phyloP scores from a whole-genome alignment of 2,888 invertebrate genomes.

The Tuta absoluta region DNA sequence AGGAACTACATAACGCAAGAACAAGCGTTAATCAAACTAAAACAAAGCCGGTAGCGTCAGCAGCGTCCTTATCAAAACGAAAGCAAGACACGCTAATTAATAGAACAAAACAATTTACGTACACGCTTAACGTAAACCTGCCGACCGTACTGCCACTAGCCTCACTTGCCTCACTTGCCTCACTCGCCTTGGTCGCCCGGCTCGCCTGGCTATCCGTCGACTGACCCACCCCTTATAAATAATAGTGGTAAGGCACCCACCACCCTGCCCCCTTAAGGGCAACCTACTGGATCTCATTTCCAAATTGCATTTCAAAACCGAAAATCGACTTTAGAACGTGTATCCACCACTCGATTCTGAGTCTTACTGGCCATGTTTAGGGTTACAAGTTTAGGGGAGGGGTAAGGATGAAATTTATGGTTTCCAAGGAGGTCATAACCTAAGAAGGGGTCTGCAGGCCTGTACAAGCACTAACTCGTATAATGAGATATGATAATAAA shows the following conservation, averaged over 20 bases:
- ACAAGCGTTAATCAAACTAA: slow-evolving; percentile 17
- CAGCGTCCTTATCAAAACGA: slow-evolving; percentile 21
- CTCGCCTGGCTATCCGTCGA: slow-evolving; percentile 57
- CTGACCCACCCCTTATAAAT: slow-evolving; percentile 81
- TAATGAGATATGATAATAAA: slow-evolving; percentile 82
- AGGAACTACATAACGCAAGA: background rate
- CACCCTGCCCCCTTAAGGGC: slow-evolving; percentile 70
- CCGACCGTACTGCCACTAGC: slow-evolving; percentile 50
- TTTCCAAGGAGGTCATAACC: slow-evolving; percentile 67
- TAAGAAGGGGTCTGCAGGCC: slow-evolving; percentile 68
- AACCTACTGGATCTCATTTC: slow-evolving; percentile 79
- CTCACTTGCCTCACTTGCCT: slow-evolving; percentile 34
- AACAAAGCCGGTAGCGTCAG: slow-evolving; percentile 11
- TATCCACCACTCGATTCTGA: slow-evolving; percentile 43
- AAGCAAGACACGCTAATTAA: slow-evolving; percentile 54
- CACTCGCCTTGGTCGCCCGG: slow-evolving; percentile 39
- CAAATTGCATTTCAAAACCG: slow-evolving; percentile 78
- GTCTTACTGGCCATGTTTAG: slow-evolving; percentile 44
- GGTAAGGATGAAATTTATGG: slow-evolving; percentile 58
- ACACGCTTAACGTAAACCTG: slow-evolving; percentile 60
- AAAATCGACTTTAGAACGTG: slow-evolving; percentile 74
- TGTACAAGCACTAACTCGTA: slow-evolving; percentile 79
- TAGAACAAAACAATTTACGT: slow-evolving; percentile 67
- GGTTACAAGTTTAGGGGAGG: slow-evolving; percentile 31
- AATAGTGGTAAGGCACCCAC: slow-evolving; percentile 76